These are phyloP conservation scores for Diadromus collaris DNA, from an alignment of 2,888 invertebrate genomes.

Conservation along the genomic window DNA sequence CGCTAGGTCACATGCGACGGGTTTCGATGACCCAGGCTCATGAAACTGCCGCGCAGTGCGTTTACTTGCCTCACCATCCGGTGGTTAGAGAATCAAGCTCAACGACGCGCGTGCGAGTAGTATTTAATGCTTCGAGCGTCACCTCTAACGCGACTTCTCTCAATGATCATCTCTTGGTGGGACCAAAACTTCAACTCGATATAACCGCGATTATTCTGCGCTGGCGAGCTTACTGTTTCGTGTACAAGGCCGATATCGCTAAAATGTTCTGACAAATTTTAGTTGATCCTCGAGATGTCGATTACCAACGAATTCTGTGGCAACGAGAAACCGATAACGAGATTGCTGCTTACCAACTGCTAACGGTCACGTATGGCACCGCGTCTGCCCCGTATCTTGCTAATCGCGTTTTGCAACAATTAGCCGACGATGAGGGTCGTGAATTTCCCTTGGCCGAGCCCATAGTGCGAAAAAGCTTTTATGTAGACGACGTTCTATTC, in stretches of 20 bases:
- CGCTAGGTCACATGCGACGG: constrained; percentile 17
- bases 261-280: constrained; percentile 39
- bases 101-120: constrained; percentile 45
- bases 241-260: constrained; percentile 30
- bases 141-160: constrained; percentile 41
- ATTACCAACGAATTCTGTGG: constrained; percentile 52
- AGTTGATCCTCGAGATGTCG: constrained; percentile 31
- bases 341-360: constrained; percentile 31
- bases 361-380: constrained; percentile 65
- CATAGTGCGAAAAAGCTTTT: constrained; percentile 58
- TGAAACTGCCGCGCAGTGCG: neutral
- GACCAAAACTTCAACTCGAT: constrained; percentile 34
- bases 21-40: neutral
- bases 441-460: constrained; percentile 51
- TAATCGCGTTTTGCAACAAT: constrained; percentile 58
- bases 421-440: constrained; percentile 43
- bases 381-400: constrained; percentile 64
- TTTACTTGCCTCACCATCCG: constrained; percentile 6
- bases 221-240: constrained; percentile 21
- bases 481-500: constrained; percentile 56
- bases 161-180: constrained; percentile 45
- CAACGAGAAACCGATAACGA: constrained; percentile 41
- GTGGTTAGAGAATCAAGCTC: constrained; percentile 23
- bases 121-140: constrained; percentile 50
- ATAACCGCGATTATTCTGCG: too few relatives aligned